These are phyloP conservation scores for Polydrusus cervinus DNA, from an alignment of 2,888 invertebrate species.

Conservation along the genomic window DNA sequence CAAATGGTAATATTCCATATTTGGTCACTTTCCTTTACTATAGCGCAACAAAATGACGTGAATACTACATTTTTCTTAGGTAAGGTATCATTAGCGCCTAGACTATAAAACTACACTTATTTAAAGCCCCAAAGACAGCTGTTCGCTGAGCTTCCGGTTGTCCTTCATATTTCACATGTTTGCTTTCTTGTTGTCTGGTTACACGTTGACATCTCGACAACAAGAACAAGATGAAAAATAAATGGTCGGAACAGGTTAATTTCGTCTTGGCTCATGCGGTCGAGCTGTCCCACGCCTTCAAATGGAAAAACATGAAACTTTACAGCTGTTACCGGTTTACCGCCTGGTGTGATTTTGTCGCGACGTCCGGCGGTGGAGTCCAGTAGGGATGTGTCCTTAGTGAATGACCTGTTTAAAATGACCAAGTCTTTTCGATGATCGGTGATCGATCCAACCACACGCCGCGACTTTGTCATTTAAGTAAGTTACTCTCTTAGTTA, in stretches of 20 bases:
- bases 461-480: too few species aligned
- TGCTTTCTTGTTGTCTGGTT: conserved; percentile 40
- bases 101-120: conserved; percentile 49
- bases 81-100: neutral
- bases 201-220: conserved; percentile 30
- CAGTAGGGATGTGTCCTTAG: too few species aligned
- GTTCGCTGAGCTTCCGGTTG: conserved; percentile 62
- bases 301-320: neutral
- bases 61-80: too few species aligned
- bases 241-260: conserved; percentile 42
- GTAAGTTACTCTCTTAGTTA: too few species aligned
- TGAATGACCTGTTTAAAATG: too few species aligned
- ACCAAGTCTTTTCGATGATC: too few species aligned
- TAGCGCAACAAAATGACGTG: too few species aligned
- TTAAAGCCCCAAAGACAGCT: conserved; percentile 62
- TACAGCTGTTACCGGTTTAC: conserved; percentile 2
- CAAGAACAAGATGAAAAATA: conserved; percentile 30
- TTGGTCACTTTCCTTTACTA: too few species aligned
- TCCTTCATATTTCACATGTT: conserved; percentile 60
- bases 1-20: too few species aligned
- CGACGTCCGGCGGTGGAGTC: too few species aligned
- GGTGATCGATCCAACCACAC: too few species aligned
- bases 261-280: conserved; percentile 19
- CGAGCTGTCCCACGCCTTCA: conserved; percentile 6
- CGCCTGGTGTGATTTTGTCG: too few species aligned